These are phyloP conservation scores for Drosophila buzzatii DNA, from an alignment of 2,888 invertebrate genomes.

Conservation along the genomic window DNA sequence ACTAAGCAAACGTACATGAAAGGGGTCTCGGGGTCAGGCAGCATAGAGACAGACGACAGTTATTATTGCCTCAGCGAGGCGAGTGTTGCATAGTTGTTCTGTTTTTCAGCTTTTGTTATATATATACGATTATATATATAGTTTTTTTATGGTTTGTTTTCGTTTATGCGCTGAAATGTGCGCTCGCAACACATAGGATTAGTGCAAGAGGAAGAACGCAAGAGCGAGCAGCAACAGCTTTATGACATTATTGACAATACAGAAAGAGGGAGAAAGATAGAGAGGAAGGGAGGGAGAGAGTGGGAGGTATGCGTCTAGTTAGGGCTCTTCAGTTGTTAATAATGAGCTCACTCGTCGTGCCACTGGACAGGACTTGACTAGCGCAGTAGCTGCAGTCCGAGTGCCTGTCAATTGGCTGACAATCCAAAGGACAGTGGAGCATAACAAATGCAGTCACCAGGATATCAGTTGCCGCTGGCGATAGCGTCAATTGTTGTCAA, in stretches of 20 bases:
- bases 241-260: conserved; percentile 24
- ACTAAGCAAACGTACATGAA: conserved; percentile 9
- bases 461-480: not conserved
- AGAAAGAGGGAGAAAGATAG: not conserved
- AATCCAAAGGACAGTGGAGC: conserved; percentile 23
- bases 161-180: conserved; percentile 61
- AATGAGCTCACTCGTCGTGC: conserved; percentile 42
- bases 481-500: conserved; percentile 10
- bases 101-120: conserved; percentile 51
- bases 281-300: not conserved
- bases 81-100: conserved; percentile 34
- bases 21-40: conserved; percentile 48
- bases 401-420: conserved; percentile 33
- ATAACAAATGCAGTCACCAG: not conserved
- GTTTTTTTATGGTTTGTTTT: conserved; percentile 62
- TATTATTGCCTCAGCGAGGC: conserved; percentile 57
- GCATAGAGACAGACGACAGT: conserved; percentile 38
- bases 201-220: conserved; percentile 6
- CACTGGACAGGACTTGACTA: conserved; percentile 13
- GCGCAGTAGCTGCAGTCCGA: conserved; percentile 24
- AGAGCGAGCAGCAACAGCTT: conserved; percentile 16
- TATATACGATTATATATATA: not conserved
- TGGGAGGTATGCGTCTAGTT: not conserved
- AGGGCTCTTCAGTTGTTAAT: conserved; percentile 15
- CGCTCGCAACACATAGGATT: conserved; percentile 49